phyloP scores from a whole-genome alignment of 1,140 invertebrate genomes.

The Phthorimaea operculella region DNA sequence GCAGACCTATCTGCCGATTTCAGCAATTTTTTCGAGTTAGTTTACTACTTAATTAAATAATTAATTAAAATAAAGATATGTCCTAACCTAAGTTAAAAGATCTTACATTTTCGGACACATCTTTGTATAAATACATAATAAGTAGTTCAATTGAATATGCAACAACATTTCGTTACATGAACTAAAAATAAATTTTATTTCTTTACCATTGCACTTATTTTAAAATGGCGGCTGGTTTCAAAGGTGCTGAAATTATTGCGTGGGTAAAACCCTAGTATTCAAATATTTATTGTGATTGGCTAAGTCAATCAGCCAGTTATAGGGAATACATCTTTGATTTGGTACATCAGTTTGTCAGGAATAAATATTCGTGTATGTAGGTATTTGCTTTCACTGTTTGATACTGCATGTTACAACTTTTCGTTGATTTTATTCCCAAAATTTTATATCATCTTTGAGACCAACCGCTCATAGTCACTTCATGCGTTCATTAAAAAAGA shows the following conservation, averaged over 20 bases:
- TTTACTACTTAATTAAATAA: not conserved
- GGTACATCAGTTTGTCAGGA: too few species aligned
- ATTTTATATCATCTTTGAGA: constrained; percentile 7
- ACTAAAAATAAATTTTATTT: constrained; percentile 12
- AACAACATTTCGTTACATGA: constrained; percentile 14
- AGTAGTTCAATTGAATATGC: constrained; percentile 8
- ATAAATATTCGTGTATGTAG: too few species aligned
- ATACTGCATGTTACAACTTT: too few species aligned
- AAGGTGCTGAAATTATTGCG: not conserved
- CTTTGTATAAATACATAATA: not conserved
- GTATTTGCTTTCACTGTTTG: too few species aligned
- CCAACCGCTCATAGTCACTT: constrained; percentile 16
- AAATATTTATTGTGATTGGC: not conserved
- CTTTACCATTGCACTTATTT: constrained; percentile 17
- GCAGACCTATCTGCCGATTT: not conserved
- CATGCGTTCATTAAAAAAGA: constrained; percentile 13
- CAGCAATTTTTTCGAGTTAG: not conserved
- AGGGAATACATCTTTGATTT: too few species aligned
- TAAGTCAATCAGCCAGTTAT: too few species aligned
- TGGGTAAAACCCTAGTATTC: not conserved
- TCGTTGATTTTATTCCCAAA: too few species aligned
- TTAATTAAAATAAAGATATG: not conserved
- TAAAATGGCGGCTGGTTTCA: constrained; percentile 10
- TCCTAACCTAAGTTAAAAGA: not conserved
- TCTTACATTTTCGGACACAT: too few species aligned